A percentile compares a stretch with the other conserved stretches of the same genome.
phyloP scores from a whole-genome alignment of 2,113 vertebrate genomes.

The Pteruthius melanotis region DNA sequence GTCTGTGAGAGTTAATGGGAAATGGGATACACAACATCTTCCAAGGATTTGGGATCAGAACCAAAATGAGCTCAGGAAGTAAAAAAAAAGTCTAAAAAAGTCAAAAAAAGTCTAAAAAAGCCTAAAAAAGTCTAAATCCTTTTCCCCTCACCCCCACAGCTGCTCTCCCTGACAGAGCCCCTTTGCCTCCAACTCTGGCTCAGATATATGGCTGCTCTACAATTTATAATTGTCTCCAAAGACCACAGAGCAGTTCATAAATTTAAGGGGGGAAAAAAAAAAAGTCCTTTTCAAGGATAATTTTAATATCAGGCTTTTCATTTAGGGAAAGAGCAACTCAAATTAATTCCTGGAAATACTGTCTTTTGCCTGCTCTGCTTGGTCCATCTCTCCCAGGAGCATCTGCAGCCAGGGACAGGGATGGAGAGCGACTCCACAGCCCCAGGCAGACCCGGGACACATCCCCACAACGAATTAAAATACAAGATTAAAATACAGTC shows the following conservation, averaged over 20 bases:
- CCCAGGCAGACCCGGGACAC: neutral
- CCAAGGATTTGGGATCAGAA: slow-evolving; percentile 9
- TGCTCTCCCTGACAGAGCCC: neutral
- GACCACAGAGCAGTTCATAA: neutral
- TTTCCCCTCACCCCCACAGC: neutral
- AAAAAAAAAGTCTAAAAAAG: too few relatives aligned
- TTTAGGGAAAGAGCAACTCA: neutral
- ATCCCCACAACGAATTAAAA: slow-evolving; percentile 6
- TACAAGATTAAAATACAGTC: slow-evolving; percentile 70
- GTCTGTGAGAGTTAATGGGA: neutral
- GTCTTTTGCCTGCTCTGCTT: neutral
- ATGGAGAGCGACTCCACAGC: neutral
- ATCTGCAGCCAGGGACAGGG: neutral
- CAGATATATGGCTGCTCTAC: neutral
- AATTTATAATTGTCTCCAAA: slow-evolving; percentile 23
- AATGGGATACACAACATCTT: slow-evolving; percentile 2
- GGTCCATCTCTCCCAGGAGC: neutral
- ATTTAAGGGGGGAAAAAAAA: neutral
- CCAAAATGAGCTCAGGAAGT: neutral
- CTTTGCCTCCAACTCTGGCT: neutral
- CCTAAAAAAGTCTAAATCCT: neutral
- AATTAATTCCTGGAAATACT: slow-evolving; percentile 5
- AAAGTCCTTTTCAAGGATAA: neutral
- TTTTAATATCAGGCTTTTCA: slow-evolving; percentile 17
- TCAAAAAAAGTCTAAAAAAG: neutral